These are phyloP conservation scores for Ceramica pisi DNA, from an alignment of 2,888 invertebrate genomes.

Conservation along the genomic window DNA sequence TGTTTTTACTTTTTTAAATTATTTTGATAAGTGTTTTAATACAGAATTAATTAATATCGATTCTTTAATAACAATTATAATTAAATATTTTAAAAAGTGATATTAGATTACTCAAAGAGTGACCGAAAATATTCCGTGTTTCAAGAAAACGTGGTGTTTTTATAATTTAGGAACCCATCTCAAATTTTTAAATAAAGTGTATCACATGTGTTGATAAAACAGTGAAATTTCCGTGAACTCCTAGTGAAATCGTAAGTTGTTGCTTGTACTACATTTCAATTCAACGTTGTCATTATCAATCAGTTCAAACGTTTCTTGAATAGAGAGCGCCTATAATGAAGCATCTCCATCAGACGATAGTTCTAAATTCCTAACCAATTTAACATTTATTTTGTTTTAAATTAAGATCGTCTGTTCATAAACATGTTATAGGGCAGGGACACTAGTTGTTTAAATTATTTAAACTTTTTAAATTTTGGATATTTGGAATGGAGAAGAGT, in stretches of 20 bases:
- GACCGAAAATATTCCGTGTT: constrained; percentile 19
- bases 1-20: constrained; percentile 9
- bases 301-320: constrained; percentile 47
- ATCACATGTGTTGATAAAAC: constrained; percentile 23
- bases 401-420: constrained; percentile 10
- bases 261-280: constrained; percentile 48
- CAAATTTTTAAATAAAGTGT: constrained; percentile 19
- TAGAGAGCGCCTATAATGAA: constrained; percentile 42
- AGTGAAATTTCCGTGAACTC: constrained; percentile 43
- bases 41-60: background rate
- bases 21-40: background rate
- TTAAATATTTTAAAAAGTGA: constrained; percentile 27
- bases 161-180: background rate
- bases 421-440: background rate
- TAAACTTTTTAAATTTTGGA: background rate
- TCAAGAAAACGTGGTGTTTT: constrained; percentile 1
- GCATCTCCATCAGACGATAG: constrained; percentile 13
- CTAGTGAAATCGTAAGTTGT: constrained; percentile 61
- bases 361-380: background rate
- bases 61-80: background rate
- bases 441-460: background rate
- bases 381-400: constrained; percentile 1
- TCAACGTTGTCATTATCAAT: constrained; percentile 41
- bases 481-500: too few relatives aligned
- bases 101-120: constrained; percentile 4